These are phyloP conservation scores for Megaceryle torquata DNA, from an alignment of 2,113 vertebrate genomes.

Conservation along the genomic window DNA sequence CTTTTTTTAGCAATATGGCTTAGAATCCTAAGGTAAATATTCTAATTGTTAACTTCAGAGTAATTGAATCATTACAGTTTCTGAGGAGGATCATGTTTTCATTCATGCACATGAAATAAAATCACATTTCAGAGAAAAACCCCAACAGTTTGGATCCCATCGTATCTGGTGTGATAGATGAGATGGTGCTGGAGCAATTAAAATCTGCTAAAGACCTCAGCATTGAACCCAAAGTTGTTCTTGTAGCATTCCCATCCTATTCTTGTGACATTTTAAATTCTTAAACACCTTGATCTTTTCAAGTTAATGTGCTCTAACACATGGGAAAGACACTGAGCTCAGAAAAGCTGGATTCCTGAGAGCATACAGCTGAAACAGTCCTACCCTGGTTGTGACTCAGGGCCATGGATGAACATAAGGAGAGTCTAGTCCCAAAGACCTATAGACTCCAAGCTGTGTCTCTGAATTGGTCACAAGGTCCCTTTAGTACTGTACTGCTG, in stretches of 20 bases:
- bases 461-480: background rate
- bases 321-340: background rate
- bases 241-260: background rate
- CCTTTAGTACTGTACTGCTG: background rate
- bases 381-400: background rate
- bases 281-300: background rate
- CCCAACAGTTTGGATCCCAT: background rate
- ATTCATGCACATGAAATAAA: background rate
- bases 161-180: background rate
- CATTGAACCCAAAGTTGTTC: background rate
- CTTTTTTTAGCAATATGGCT: background rate
- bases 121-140: background rate
- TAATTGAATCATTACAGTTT: background rate
- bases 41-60: background rate
- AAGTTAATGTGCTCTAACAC: background rate
- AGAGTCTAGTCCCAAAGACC: background rate
- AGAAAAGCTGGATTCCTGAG: background rate
- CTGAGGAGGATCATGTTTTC: background rate
- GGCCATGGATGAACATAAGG: background rate
- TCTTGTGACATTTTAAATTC: background rate
- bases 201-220: background rate
- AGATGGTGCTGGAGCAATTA: background rate
- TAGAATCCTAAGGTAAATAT: background rate
- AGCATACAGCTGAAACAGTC: background rate
- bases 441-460: background rate